Conservation (phyloP, 1,140 invertebrate genomes). For the Ladona fulva region DNA sequence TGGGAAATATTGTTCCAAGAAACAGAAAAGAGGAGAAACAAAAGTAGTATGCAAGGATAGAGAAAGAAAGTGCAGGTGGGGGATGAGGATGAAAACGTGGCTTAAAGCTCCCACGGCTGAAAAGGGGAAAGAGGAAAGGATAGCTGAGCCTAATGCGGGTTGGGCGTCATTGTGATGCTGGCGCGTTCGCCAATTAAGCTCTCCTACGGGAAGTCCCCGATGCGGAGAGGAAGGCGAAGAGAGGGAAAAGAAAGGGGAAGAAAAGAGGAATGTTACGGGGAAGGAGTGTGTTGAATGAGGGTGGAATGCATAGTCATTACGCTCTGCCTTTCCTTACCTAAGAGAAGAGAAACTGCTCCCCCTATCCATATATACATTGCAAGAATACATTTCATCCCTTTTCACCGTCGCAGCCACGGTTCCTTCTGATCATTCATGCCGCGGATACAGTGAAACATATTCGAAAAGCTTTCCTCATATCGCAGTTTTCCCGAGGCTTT, state of each 20-base stretch:
- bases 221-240: background rate
- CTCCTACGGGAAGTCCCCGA: background rate
- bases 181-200: background rate
- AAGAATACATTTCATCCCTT: constrained; percentile 1
- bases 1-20: too few relatives aligned
- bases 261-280: too few relatives aligned
- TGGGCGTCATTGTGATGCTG: background rate
- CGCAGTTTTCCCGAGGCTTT: background rate
- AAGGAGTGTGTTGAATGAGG: background rate
- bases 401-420: background rate
- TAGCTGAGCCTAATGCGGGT: background rate
- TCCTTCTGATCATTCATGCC: background rate
- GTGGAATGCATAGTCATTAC: constrained; percentile 1
- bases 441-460: background rate
- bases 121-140: background rate
- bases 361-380: background rate
- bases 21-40: too few relatives aligned
- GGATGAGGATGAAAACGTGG: background rate
- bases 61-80: too few relatives aligned
- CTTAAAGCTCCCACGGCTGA: background rate
- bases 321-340: background rate
- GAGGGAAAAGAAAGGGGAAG: background rate
- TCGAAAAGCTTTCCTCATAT: background rate
- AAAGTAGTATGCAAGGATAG: too few relatives aligned
- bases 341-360: background rate